phyloP scores from a whole-genome alignment of 2,888 invertebrate genomes.

The Melanostoma mellinum region DNA sequence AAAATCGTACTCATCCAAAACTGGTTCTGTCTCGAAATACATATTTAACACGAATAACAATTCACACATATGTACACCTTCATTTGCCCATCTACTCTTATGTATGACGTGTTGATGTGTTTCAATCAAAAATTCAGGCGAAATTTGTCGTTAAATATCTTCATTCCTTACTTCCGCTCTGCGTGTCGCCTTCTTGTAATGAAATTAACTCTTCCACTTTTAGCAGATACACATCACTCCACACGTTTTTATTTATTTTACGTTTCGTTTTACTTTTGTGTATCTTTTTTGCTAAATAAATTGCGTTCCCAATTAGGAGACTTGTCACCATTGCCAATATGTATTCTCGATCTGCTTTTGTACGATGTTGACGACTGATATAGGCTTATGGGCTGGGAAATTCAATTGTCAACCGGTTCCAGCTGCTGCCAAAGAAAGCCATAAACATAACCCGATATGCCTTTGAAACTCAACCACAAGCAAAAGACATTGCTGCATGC shows the following conservation, averaged over 20 bases:
- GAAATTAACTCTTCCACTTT: slow-evolving; percentile 27
- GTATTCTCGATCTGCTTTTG: slow-evolving; percentile 24
- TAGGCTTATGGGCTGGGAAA: slow-evolving; percentile 46
- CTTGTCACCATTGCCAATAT: slow-evolving; percentile 18
- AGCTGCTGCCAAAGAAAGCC: slow-evolving; percentile 43
- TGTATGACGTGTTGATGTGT: no score
- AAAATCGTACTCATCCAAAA: no score
- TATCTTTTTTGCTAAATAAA: slow-evolving; percentile 4
- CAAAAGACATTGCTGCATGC: slow-evolving; percentile 46
- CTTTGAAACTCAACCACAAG: slow-evolving; percentile 37
- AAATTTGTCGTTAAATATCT: no score
- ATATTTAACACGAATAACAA: no score
- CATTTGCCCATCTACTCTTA: no score
- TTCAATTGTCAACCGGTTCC: slow-evolving; percentile 62
- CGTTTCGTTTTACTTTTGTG: slow-evolving; percentile 9
- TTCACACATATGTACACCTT: no score
- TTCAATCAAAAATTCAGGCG: no score
- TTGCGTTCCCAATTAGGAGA: slow-evolving; percentile 64
- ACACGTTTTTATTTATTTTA: slow-evolving; percentile 39
- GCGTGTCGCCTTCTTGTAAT: not conserved
- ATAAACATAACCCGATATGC: slow-evolving; percentile 34
- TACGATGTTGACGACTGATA: slow-evolving; percentile 32
- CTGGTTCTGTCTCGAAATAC: no score
- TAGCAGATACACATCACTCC: slow-evolving; percentile 31
- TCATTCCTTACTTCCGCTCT: not conserved